Base-by-base conservation (phyloP, 2,888 invertebrate genomes). In the Stegophylla sp. region DNA sequence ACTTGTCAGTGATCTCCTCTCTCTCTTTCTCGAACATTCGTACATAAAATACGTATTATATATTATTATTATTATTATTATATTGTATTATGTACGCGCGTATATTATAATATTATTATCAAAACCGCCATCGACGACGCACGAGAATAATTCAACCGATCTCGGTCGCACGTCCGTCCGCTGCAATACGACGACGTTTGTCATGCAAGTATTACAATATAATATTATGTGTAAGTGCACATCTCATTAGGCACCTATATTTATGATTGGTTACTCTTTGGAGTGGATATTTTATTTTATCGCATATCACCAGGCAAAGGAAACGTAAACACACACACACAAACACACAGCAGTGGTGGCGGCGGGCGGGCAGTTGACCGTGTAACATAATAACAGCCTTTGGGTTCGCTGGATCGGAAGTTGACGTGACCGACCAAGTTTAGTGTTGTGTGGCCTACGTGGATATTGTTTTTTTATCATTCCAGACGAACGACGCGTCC, bases 341-440 rank as follows among this genome's bases (percentile, higher is more conserved):
- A 9, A n/a, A 66, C 56, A 17, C 1, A 28, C 34, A 12, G 1
- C 13, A 34, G 15, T 10, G 28, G 1, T 13, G 51, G 15, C 23
- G 28, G 61, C 34, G 34, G 51, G 48, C 48, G 34, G 63, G 69
- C 13, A n/a, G 28, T 26, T 17, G 74, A 75, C 63, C 53, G 13
- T 76, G 75, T 76, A 76, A 76, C 64, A 76, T 53, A 76, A 76
- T 76, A 76, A 79, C 69, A 79, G 79, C 69, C 79, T 79, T 79
- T 79, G 69, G 79, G 79, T 61, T 79, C 79, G 79, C 28, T 79
- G 79, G 61, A 79, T 79, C 79, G 79, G 79, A 79, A 79, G 71
- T 79, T 79, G 79, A 79, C 79, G 79, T 79, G 79, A 79, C 79
- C 79, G 79, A 79, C 79, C 79, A 79, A 71, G 69, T 79, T 77